Percentiles rank a stretch among this genome's conserved stretches.
Conservation (phyloP, 1,140 invertebrate genomes). For the Drosophila chauvacae region DNA sequence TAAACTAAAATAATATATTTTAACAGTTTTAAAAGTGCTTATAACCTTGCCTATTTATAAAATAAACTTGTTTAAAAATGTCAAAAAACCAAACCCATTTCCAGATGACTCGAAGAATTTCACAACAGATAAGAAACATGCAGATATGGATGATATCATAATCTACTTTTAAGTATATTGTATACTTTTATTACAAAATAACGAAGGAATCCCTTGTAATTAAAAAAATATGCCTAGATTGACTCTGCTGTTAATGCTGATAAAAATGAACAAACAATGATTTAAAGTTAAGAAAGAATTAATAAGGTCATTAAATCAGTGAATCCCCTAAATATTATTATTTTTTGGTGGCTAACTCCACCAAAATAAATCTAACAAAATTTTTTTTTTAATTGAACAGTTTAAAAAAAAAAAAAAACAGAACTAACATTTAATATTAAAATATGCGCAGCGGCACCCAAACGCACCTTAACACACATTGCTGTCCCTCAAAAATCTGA, state of each 20-base stretch:
- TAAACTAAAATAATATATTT: neutral
- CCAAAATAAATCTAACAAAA: neutral
- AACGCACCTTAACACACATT: constrained; percentile 32
- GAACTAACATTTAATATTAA: neutral
- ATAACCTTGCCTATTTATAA: neutral
- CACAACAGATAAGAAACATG: neutral
- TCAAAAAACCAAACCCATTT: neutral
- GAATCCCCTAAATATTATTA: neutral
- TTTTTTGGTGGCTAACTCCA: neutral
- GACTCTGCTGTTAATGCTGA: no score
- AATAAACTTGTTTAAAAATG: neutral
- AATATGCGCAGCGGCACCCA: neutral
- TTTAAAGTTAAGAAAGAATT: neutral
- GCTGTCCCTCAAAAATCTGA: constrained; percentile 25
- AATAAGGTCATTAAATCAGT: neutral
- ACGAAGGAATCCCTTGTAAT: no score
- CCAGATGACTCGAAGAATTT: neutral
- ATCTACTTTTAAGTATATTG: no score
- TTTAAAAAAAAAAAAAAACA: neutral
- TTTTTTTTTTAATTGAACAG: neutral
- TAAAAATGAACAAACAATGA: no score
- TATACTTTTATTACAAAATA: no score
- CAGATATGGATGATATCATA: neutral
- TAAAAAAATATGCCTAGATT: no score
- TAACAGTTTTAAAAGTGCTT: neutral